Conservation (phyloP, 2,888 invertebrate genomes). For the Tipula confusa region DNA sequence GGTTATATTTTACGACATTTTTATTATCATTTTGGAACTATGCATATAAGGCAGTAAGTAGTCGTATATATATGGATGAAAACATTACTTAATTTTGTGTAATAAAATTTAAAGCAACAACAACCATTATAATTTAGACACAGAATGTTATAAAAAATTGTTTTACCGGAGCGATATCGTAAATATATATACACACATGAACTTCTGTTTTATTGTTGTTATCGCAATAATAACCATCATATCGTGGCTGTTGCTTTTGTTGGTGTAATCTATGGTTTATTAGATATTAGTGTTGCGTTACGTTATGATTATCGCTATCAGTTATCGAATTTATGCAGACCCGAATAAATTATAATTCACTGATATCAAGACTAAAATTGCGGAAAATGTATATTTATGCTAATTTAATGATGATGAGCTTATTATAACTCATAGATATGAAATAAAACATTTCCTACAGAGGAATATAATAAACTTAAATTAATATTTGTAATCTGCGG, state of each 20-base stretch:
- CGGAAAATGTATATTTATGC: not conserved
- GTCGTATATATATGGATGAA: not conserved
- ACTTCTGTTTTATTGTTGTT: conserved; percentile 25
- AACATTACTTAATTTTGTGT: not conserved
- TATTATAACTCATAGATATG: not conserved
- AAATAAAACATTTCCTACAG: not conserved
- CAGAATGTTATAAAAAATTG: not conserved
- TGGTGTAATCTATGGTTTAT: not conserved
- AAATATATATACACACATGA: not conserved
- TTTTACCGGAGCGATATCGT: not conserved
- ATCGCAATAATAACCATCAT: conserved; percentile 12
- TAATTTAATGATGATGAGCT: not conserved
- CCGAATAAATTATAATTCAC: not conserved
- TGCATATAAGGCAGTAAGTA: conserved; percentile 9
- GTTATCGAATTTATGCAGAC: not conserved
- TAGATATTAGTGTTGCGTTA: not conserved
- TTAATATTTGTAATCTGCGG: too few relatives aligned
- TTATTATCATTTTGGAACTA: conserved; percentile 25
- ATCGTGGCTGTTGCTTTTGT: not conserved
- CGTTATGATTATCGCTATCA: not conserved
- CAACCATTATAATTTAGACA: not conserved
- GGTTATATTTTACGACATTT: not conserved
- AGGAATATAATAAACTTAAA: not conserved
- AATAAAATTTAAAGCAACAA: not conserved
- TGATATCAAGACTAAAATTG: not conserved